phyloP scores from a whole-genome alignment of 2,888 invertebrate genomes.

The Drosophila subquinaria region DNA sequence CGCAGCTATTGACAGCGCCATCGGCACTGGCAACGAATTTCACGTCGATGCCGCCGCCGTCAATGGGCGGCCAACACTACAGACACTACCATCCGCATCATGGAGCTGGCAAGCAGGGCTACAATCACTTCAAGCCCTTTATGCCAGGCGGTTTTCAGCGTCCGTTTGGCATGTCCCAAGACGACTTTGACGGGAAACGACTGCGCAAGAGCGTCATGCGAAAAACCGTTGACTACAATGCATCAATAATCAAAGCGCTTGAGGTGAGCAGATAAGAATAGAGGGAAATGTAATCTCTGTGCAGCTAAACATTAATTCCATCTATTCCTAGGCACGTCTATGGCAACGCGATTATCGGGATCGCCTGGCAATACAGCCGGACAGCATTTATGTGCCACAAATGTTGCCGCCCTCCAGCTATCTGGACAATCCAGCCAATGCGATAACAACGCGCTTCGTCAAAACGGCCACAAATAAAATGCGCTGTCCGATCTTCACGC shows the following conservation, averaged over 20 bases:
- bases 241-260: conserved; percentile 95
- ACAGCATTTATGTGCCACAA: conserved; percentile 97
- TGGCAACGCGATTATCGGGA: conserved; percentile 98
- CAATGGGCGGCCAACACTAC: conserved; percentile 80
- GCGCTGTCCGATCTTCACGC: conserved; percentile 99
- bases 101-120: conserved; percentile 83
- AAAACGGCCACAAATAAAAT: conserved; percentile 99
- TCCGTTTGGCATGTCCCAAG: conserved; percentile 90
- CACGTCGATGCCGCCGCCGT: conserved; percentile 78
- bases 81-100: conserved; percentile 81
- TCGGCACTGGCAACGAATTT: conserved; percentile 82
- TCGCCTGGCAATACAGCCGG: conserved; percentile 95
- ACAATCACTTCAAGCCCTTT: conserved; percentile 85
- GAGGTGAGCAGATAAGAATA: conserved; percentile 88
- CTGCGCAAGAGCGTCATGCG: conserved; percentile 98
- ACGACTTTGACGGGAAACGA: conserved; percentile 98
- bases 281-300: background rate
- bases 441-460: conserved; percentile 97
- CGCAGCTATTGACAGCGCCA: conserved; percentile 78
- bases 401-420: conserved; percentile 97
- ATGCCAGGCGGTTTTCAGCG: conserved; percentile 83
- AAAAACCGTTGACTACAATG: conserved; percentile 99
- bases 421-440: conserved; percentile 97
- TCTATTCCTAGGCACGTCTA: conserved; percentile 90
- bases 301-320: background rate